Percentiles rank a stretch among this genome's conserved stretches.
These are phyloP conservation scores for Ruditapes philippinarum DNA, from an alignment of 1,140 invertebrate species.

Conservation along the genomic window DNA sequence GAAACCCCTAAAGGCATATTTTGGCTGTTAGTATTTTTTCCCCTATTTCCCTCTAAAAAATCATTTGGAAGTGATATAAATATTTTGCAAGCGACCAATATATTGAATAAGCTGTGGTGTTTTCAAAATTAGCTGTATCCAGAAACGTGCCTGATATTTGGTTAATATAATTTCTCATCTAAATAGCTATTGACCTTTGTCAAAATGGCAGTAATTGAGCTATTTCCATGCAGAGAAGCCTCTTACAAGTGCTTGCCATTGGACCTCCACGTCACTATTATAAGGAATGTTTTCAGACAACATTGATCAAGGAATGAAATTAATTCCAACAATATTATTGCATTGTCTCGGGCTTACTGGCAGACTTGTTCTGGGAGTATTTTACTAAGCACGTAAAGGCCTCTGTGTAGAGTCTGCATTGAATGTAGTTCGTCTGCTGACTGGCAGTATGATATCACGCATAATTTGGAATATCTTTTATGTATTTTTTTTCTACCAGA, in stretches of 20 bases:
- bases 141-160: slow-evolving; percentile 2
- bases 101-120: background rate
- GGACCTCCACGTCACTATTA: background rate
- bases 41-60: background rate
- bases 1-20: background rate
- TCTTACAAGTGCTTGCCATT: background rate
- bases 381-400: background rate
- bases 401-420: background rate
- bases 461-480: no score
- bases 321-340: slow-evolving; percentile 9
- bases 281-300: slow-evolving; percentile 9
- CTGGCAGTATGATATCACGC: no score
- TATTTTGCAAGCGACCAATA: background rate
- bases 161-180: slow-evolving; percentile 16
- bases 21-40: background rate
- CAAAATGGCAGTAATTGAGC: slow-evolving; percentile 15
- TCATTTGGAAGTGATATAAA: background rate
- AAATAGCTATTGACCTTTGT: slow-evolving; percentile 20
- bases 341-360: background rate
- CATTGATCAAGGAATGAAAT: slow-evolving; percentile 11
- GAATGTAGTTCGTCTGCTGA: no score
- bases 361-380: background rate
- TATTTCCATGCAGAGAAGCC: background rate
- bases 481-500: no score
- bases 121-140: background rate